Conservation (phyloP, 1,140 invertebrate species). For the Caerostris darwini region DNA sequence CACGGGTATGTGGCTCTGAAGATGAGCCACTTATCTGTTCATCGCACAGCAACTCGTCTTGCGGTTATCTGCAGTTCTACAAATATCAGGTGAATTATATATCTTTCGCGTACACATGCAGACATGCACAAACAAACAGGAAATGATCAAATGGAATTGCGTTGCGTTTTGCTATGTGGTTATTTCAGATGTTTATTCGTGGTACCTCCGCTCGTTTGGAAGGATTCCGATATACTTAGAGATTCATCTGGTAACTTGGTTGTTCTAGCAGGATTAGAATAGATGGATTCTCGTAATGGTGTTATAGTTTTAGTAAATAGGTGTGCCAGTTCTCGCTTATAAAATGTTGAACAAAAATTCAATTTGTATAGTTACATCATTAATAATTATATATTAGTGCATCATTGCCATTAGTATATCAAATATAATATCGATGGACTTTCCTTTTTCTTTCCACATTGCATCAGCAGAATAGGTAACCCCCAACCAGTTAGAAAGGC, state of each 20-base stretch:
- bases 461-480: too few species aligned
- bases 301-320: neutral
- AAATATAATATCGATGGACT: too few species aligned
- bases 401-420: too few species aligned
- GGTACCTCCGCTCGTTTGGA: slow-evolving; percentile 2
- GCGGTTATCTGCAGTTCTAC: slow-evolving; percentile 21
- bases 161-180: neutral
- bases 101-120: slow-evolving; percentile 7
- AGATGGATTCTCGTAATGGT: neutral
- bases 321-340: too few species aligned
- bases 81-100: slow-evolving; percentile 38
- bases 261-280: neutral
- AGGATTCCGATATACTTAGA: neutral
- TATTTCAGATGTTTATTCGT: slow-evolving; percentile 30
- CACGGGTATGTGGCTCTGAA: slow-evolving; percentile 11
- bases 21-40: slow-evolving; percentile 33
- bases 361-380: too few species aligned
- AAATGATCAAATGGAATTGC: slow-evolving; percentile 8
- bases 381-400: too few species aligned
- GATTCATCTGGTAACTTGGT: neutral
- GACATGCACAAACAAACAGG: slow-evolving; percentile 23
- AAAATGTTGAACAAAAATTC: too few species aligned
- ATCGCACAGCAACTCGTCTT: slow-evolving; percentile 31
- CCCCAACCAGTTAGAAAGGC: too few species aligned
- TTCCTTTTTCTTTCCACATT: too few species aligned